Percentiles rank a stretch among this genome's conserved stretches.
Evolutionary conservation across 2,888 invertebrate genomes (phyloP).

Genomic region (Mythimna pallens): DNA sequence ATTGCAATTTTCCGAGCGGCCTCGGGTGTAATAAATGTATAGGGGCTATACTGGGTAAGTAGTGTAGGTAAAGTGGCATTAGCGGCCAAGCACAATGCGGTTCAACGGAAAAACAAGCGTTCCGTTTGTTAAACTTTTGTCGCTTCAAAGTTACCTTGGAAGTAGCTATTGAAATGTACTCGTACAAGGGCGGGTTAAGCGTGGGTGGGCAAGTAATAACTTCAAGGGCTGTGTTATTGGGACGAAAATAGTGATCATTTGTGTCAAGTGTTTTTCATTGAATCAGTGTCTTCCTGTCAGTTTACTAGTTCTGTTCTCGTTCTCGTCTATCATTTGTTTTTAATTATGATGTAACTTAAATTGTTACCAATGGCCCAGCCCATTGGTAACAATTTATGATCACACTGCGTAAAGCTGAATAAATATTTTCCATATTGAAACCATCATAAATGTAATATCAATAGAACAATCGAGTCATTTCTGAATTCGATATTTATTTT

Average conservation of each 20-base stretch:
- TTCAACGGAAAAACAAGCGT: slow-evolving; percentile 38
- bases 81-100: slow-evolving; percentile 37
- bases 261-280: slow-evolving; percentile 12
- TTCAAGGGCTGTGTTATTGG: slow-evolving; percentile 32
- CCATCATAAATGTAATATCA: neutral
- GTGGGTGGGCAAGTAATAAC: slow-evolving; percentile 16
- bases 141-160: slow-evolving; percentile 49
- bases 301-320: neutral
- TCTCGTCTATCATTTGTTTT: neutral
- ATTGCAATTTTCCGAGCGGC: slow-evolving; percentile 66
- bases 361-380: neutral
- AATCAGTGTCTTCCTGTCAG: neutral
- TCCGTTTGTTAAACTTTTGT: slow-evolving; percentile 42
- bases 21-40: slow-evolving; percentile 60
- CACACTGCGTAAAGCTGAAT: slow-evolving; percentile 26
- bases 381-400: neutral
- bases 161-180: slow-evolving; percentile 34
- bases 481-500: slow-evolving; percentile 1
- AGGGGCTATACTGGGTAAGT: slow-evolving; percentile 33
- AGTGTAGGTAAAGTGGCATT: slow-evolving; percentile 6
- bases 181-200: slow-evolving; percentile 46
- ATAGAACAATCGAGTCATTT: slow-evolving; percentile 29
- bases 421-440: slow-evolving; percentile 28
- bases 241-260: slow-evolving; percentile 22
- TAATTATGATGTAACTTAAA: neutral